phyloP scores from a whole-genome alignment of 2,797 vertebrate genomes.

The Clarias fuscus region DNA sequence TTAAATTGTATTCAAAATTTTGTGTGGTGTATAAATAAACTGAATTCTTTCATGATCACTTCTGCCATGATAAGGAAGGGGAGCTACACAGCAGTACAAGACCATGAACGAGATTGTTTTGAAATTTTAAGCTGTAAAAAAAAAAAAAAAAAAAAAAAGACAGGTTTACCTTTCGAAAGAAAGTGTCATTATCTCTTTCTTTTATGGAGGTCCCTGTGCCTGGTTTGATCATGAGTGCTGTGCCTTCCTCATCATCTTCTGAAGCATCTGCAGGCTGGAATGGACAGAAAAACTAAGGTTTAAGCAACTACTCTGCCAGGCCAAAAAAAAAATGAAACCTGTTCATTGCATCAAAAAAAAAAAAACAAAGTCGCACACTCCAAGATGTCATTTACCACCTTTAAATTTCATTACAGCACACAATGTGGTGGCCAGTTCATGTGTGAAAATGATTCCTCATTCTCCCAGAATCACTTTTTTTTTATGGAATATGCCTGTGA shows the following conservation, averaged over 20 bases:
- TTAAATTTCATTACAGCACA: too few relatives aligned
- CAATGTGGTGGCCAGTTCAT: too few relatives aligned
- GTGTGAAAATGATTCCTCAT: too few relatives aligned
- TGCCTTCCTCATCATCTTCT: constrained; percentile 74
- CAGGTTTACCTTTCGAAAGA: constrained; percentile 73
- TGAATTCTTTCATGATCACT: not conserved
- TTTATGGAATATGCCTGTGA: too few relatives aligned
- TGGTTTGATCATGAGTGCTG: constrained; percentile 67
- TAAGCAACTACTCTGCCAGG: not conserved
- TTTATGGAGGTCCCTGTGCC: constrained; percentile 64
- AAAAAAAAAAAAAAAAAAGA: not conserved
- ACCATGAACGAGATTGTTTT: not conserved
- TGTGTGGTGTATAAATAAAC: not conserved
- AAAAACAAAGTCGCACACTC: not conserved
- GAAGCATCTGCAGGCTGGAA: constrained; percentile 66
- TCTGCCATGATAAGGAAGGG: not conserved
- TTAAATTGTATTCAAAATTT: not conserved
- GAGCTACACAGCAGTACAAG: not conserved
- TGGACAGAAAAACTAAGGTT: not conserved
- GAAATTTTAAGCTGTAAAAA: not conserved
- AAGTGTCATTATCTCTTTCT: constrained; percentile 77
- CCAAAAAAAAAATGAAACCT: not conserved
- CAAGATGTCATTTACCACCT: too few relatives aligned
- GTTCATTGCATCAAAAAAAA: not conserved
- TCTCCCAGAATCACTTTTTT: too few relatives aligned